phyloP scores from a whole-genome alignment of 2,888 invertebrate genomes.

The Cataglyphis altisquamis region DNA sequence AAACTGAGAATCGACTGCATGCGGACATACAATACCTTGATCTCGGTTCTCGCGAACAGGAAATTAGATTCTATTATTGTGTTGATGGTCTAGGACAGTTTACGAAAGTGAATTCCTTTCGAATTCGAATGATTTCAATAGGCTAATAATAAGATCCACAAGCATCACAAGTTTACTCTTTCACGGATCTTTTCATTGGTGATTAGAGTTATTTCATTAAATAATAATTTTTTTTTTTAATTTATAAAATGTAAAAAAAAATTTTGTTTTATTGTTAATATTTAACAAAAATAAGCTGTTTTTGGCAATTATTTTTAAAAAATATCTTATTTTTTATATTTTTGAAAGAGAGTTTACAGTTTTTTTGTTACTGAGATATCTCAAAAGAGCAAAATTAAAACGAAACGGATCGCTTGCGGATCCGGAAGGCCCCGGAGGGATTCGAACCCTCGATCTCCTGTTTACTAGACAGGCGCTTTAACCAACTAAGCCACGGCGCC shows the following conservation, averaged over 20 bases:
- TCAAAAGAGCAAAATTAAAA: background rate
- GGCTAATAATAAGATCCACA: background rate
- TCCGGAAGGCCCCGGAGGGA: constrained; percentile 88
- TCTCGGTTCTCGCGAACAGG: constrained; percentile 33
- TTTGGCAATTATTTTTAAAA: background rate
- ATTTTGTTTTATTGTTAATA: too few species aligned
- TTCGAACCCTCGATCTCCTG: constrained; percentile 89
- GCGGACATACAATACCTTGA: constrained; percentile 38
- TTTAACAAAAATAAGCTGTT: background rate
- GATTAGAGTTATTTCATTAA: background rate
- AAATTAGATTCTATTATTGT: constrained; percentile 57
- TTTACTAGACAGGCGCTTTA: constrained; percentile 91
- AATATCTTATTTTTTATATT: background rate
- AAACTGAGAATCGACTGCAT: constrained; percentile 39
- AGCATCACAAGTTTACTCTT: background rate
- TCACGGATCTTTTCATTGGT: background rate
- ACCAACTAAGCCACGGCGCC: constrained; percentile 94
- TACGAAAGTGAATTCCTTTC: constrained; percentile 15
- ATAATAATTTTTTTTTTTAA: background rate
- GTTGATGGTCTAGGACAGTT: constrained; percentile 51
- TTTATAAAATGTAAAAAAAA: background rate
- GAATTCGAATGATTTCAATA: background rate
- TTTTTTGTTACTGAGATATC: background rate
- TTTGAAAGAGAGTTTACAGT: background rate
- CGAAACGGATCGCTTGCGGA: background rate